Base-by-base conservation (phyloP, 2,888 invertebrate species). In the Trichogramma dendrolimi region DNA sequence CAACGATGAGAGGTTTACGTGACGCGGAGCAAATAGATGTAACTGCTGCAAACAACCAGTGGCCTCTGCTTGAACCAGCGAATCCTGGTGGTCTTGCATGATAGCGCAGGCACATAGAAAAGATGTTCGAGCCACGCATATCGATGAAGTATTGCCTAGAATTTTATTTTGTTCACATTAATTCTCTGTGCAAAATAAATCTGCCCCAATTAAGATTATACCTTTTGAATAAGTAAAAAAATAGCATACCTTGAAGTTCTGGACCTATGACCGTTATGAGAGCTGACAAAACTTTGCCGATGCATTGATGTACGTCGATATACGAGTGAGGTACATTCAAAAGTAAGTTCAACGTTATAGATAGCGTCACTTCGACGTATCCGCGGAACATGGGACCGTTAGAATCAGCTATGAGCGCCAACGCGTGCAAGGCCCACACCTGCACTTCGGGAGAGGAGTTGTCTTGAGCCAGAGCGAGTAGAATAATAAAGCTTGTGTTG, bases 371-470 rank as follows among this genome's bases (percentile, higher is more conserved):
- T 75, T 99, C 98, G 14, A 98, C 96, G 80, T 96, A 99, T 40
- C 94, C 89, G 38, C 97, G 86, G 82, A 99, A 99, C 96, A 99
- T 97, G 0, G 99, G 98, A 0, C 99, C 99, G 1, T 98, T 96
- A 0, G 97, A 96, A 80, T 98, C 97, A 4, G 96, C 96, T 64
- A 99, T 92, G 67, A 98, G 84, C 0, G 96, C 92, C 39, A 99
- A 81, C 0, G 98, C 96, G 81, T 98, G 96, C 10, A 99, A 82
- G 0, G 98, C 91, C 98, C 98, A 99, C 43, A 96, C 92, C 85
- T 98, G 98, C n/a, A 97, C 92, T 66, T 95, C 91, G 0, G 95
- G 92, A 41, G 95, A 92, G 0, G 93, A 89, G 59, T 89, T 87
- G 77, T 98, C 98, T 80, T 97, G 96, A 1, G 96, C 95, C 46